Evolutionary conservation across 1,140 invertebrate species (phyloP).

Genomic region (Meloidogyne exigua): DNA sequence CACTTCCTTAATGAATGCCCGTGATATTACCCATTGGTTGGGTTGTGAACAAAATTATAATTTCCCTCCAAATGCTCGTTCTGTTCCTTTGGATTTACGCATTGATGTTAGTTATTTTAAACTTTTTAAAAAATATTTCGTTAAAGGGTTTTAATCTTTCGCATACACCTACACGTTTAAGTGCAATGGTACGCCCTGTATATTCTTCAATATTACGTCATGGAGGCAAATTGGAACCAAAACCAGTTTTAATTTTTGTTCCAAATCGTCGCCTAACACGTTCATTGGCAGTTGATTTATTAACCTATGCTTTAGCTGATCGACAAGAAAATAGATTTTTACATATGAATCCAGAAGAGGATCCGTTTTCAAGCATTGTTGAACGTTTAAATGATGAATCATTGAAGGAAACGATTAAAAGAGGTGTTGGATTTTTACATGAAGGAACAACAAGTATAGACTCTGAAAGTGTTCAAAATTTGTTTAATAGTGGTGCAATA

Average conservation of each 20-base stretch:
- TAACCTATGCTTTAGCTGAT: conserved; percentile 88
- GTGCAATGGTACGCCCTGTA: conserved; percentile 94
- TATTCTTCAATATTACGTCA: conserved; percentile 89
- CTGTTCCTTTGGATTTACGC: conserved; percentile 87
- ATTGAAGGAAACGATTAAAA: conserved; percentile 74
- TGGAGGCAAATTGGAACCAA: conserved; percentile 72
- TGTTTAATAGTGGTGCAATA: conserved; percentile 87
- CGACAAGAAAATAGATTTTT: conserved; percentile 80
- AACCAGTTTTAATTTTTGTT: conserved; percentile 93
- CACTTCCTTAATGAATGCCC: conserved; percentile 87
- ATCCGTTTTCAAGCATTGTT: conserved; percentile 66
- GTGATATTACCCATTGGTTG: conserved; percentile 93
- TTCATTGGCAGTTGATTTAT: conserved; percentile 86
- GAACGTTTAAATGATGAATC: conserved; percentile 72
- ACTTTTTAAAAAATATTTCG: background rate
- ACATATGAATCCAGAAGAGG: conserved; percentile 75
- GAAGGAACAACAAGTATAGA: conserved; percentile 84
- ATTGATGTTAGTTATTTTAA: conserved; percentile 71
- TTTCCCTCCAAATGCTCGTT: conserved; percentile 94
- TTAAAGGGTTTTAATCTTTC: conserved; percentile 85
- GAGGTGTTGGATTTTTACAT: conserved; percentile 95
- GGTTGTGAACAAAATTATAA: conserved; percentile 89
- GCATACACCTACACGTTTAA: conserved; percentile 87
- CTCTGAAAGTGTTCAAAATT: conserved; percentile 81
- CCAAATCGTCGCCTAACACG: conserved; percentile 88